Base-by-base conservation (phyloP, 2,797 vertebrate species). In the Pipistrellus nathusii region DNA sequence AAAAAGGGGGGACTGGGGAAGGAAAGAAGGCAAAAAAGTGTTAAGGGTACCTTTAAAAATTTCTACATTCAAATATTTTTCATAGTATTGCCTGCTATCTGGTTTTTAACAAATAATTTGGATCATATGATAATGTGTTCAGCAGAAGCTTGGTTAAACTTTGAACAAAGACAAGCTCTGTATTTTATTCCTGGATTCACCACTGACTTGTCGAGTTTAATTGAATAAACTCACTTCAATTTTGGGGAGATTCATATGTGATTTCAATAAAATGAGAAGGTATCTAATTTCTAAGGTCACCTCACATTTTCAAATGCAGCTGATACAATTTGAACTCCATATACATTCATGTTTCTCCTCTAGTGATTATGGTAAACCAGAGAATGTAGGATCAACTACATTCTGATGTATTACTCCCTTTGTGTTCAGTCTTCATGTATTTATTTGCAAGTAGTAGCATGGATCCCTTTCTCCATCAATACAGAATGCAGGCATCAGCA, bases 401-500 rank as follows among this genome's bases (percentile, higher is more conserved):
- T 48, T 48, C 53, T 81, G 64, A 53, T 9, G 6, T 32, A 12
- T 48, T n/a, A 14, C 30, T 72, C 9, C 41, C 23, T 91, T 59
- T 80, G n/a, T 30, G 25, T 2, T 80, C 41, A 64, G 20, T 27
- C 27, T 62, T 76, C 11, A 4, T 4, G 21, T 14, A 25, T 38
- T 30, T n/a, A 27, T n/a, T n/a, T 57, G 21, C n/a, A 82, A 38
- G 55, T 6, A 21, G 1, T 69, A 18, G 27, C 75, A 12, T 0
- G 13, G 38, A 30, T 10, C n/a, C 51, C 13, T 30, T n/a, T 62
- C 41, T 10, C 51, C 30, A 2, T 23, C 8, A 35, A 10, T 38
- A 27, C 6, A 82, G 44, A 15, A 15, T 1, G 7, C 0, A 7
- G 7, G 1, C 25, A 73, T 17, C 97, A 91, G 96, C 85, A 98